Evolutionary conservation across 2,797 vertebrate species (phyloP).

Genomic region (Schizopygopsis malacanthus): DNA sequence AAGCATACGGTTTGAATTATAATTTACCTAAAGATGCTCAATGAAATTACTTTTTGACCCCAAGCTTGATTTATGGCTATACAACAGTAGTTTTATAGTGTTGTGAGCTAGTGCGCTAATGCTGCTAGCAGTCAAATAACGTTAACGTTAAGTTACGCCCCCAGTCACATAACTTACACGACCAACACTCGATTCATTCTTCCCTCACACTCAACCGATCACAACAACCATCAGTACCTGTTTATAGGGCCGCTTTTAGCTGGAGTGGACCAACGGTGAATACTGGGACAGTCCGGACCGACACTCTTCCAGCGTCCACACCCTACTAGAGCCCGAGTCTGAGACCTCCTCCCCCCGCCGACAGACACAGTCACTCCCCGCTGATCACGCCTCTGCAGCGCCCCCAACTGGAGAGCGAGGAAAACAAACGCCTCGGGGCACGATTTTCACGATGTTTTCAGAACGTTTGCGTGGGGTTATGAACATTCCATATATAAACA

Average conservation of each 20-base stretch:
- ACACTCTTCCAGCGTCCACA: constrained; percentile 56
- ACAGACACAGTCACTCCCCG: background rate
- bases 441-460: background rate
- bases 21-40: background rate
- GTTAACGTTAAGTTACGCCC: background rate
- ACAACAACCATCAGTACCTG: constrained; percentile 49
- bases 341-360: constrained; percentile 29
- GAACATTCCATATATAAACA: background rate
- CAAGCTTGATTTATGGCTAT: background rate
- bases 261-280: constrained; percentile 13
- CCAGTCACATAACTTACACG: background rate
- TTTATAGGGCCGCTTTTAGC: constrained; percentile 28
- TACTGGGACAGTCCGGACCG: constrained; percentile 36
- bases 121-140: constrained; percentile 4
- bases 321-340: constrained; percentile 41
- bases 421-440: constrained; percentile 37
- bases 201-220: background rate
- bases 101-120: constrained; percentile 28
- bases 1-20: background rate
- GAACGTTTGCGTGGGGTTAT: background rate
- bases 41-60: background rate
- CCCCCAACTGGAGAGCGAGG: constrained; percentile 40
- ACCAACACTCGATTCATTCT: background rate
- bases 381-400: constrained; percentile 22
- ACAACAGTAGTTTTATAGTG: background rate